Conservation (phyloP, 2,797 vertebrate genomes). For the Crocodylus rhombifer region DNA sequence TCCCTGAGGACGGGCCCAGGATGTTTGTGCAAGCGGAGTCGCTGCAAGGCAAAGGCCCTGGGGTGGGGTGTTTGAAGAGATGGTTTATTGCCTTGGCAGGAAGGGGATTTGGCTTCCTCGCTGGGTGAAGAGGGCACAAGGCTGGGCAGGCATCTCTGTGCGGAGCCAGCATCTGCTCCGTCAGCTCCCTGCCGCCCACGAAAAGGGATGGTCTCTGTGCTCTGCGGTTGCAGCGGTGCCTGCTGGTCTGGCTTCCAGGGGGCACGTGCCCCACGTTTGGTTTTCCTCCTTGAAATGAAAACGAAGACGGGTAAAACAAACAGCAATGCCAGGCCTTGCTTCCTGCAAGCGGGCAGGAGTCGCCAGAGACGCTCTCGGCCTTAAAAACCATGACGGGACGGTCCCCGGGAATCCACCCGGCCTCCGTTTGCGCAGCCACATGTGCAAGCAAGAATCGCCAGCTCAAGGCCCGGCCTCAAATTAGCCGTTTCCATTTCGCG, state of each 20-base stretch:
- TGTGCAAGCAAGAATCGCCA: neutral
- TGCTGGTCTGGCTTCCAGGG: neutral
- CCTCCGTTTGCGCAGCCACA: neutral
- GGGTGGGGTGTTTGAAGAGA: neutral
- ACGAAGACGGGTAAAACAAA: accelerated
- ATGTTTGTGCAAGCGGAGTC: neutral
- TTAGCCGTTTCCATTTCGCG: neutral
- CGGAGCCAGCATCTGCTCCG: neutral
- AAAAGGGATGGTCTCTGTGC: neutral
- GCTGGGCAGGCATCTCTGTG: neutral
- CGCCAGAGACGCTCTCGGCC: too few species aligned
- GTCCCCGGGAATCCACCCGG: too few species aligned
- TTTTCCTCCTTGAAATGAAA: neutral
- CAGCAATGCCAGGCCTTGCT: accelerated
- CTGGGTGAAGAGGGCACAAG: neutral
- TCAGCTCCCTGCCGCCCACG: neutral
- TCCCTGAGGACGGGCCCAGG: accelerated
- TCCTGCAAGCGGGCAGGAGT: neutral
- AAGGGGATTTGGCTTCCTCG: neutral
- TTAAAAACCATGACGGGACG: too few species aligned
- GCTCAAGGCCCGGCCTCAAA: neutral
- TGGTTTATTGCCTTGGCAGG: conserved; percentile 67
- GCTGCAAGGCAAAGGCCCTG: neutral
- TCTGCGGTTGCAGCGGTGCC: neutral
- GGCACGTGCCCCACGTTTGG: accelerated